Evolutionary conservation across 1,140 invertebrate species (phyloP), one percentile per base, ranked within the genome.

Genomic region (Drosophila bifasciata): DNA sequence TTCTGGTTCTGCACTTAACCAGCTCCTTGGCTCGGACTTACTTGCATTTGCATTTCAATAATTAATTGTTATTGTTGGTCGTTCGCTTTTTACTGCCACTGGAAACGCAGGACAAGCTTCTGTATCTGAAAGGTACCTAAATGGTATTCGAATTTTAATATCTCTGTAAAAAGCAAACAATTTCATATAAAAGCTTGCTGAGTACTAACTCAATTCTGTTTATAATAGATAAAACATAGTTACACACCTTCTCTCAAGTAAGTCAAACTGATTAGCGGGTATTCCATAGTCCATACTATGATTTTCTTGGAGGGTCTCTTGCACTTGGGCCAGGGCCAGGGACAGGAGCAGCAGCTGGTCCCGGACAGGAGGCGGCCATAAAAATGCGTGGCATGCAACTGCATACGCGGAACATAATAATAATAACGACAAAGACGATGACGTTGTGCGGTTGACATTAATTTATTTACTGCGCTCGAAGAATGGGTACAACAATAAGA

Each of bases 1-100:
- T 32, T 32, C 32, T 39, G 44, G 43, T 48, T 39, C 25, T 61
- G 36, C 59, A 63, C 70, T 69, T 64, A 48, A 57, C 21, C 46
- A 55, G 17, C 32, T 53, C 16, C 21, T 23, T 62, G 48, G 17
- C 40, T 57, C 48, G 32, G 32, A 11, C 11, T 13, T 11, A 36
- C 48, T 46, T 67, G 56, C 74, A 77, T 79, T 79, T 79, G 59
- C 75, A 78, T 79, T 79, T 78, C 51, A 79, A 78, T 80, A 78
- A 78, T 78, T 78, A 79, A 80, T 78, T 80, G 76, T 80, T 80
- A 80, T 80, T 79, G 75, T 78, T 64, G 68, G 73, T 45, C 46
- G 73, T 72, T 61, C 57, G 64, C 69, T 70, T 60, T 55, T 48
- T 21, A 52, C 25, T 23, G 28, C 17, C 16, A 43, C 23, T 49